Percentiles rank a stretch among this genome's conserved stretches.
Evolutionary conservation across 2,113 vertebrate genomes (phyloP).

Genomic region (Aleadryas rufinucha): DNA sequence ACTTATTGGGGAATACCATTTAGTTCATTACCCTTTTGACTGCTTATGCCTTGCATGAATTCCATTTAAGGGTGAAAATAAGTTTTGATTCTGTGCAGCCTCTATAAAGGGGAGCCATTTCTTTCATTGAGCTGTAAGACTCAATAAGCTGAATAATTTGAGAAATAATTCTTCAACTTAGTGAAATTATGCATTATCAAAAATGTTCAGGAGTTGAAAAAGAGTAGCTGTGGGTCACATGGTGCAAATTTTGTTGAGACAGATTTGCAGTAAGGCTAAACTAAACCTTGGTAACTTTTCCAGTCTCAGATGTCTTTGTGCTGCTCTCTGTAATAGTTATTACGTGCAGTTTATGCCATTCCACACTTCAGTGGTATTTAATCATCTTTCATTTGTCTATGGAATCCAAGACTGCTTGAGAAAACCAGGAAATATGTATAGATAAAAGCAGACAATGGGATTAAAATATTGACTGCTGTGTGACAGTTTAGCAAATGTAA

Average conservation of each 20-base stretch:
- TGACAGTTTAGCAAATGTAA: not conserved
- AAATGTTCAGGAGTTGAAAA: not conserved
- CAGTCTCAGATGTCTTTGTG: not conserved
- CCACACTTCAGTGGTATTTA: not conserved
- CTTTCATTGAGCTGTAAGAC: not conserved
- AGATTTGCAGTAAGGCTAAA: not conserved
- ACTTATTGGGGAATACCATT: not conserved
- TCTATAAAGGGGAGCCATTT: not conserved
- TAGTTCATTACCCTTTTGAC: not conserved
- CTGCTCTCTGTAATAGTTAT: not conserved
- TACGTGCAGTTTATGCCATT: not conserved
- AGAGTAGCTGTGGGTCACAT: not conserved
- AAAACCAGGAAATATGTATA: not conserved
- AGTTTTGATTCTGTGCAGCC: not conserved
- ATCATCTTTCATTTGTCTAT: fast-evolving
- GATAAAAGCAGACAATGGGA: not conserved
- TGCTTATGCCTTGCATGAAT: not conserved
- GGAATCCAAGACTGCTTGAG: not conserved
- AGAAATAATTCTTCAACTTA: not conserved
- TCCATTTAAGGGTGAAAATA: not conserved
- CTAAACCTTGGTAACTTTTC: not conserved
- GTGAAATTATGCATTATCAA: not conserved
- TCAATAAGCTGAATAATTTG: not conserved
- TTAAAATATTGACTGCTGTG: not conserved
- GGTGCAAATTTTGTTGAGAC: not conserved